Percentiles rank a stretch among this genome's conserved stretches.
These are phyloP conservation scores for Apogon talboti DNA, from an alignment of 2,797 vertebrate species.

Conservation along the genomic window DNA sequence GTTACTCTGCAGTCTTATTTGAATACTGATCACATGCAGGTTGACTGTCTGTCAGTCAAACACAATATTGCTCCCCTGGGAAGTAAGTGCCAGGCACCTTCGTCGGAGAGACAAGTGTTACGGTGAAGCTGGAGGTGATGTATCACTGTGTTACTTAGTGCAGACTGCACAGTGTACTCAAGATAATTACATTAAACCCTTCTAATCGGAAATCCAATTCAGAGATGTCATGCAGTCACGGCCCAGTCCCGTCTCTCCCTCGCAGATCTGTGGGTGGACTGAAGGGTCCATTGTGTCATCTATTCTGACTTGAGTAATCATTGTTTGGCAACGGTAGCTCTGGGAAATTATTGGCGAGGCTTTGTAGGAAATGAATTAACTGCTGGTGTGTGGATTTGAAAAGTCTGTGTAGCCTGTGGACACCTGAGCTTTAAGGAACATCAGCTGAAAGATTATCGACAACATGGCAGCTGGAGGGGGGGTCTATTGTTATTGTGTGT, in stretches of 20 bases:
- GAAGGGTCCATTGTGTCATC: constrained; percentile 63
- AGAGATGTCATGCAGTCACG: constrained; percentile 68
- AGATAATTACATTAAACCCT: constrained; percentile 80
- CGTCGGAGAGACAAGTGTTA: constrained; percentile 44
- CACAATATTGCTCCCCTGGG: constrained; percentile 43
- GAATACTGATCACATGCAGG: constrained; percentile 27
- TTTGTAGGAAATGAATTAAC: constrained; percentile 53
- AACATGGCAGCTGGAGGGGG: constrained; percentile 18
- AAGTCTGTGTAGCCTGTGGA: constrained; percentile 24
- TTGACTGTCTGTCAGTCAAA: constrained; percentile 56
- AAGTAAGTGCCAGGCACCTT: constrained; percentile 20
- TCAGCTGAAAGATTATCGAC: constrained; percentile 28
- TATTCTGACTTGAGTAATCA: constrained; percentile 65
- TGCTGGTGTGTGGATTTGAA: constrained; percentile 2
- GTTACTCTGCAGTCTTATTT: neutral
- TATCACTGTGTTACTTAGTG: constrained; percentile 55
- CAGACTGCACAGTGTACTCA: constrained; percentile 63
- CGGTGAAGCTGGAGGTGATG: constrained; percentile 52
- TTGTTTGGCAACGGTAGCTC: constrained; percentile 64
- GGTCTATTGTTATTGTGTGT: constrained; percentile 42
- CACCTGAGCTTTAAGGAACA: constrained; percentile 31
- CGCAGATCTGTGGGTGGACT: constrained; percentile 45
- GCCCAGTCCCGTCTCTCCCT: constrained; percentile 45
- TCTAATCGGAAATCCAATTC: constrained; percentile 80
- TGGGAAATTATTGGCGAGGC: constrained; percentile 61